These are phyloP conservation scores for Cryptotermes secundus DNA, from an alignment of 1,140 invertebrate genomes.

Conservation along the genomic window DNA sequence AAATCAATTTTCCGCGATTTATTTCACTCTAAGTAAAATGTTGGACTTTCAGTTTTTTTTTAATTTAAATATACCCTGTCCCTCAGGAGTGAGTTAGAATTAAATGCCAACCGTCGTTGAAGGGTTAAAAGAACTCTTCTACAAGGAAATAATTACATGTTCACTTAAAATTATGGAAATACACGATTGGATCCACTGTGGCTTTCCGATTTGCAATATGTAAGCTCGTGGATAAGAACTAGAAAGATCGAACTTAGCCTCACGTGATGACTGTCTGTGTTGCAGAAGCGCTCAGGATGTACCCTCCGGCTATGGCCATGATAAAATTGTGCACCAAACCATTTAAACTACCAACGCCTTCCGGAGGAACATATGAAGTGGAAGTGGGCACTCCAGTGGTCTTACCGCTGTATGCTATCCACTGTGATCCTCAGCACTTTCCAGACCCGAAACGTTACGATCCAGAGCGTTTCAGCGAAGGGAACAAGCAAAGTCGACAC, in stretches of 20 bases:
- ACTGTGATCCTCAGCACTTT: conserved; percentile 64
- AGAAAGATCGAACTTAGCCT: too few relatives aligned
- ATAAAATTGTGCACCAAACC: conserved; percentile 48
- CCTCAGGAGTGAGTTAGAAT: too few relatives aligned
- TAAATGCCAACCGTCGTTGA: too few relatives aligned
- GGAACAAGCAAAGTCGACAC: conserved; percentile 50
- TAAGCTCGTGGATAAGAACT: too few relatives aligned
- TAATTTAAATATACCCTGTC: too few relatives aligned
- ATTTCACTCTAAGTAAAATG: too few relatives aligned
- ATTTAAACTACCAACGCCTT: conserved; percentile 46
- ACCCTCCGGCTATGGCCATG: conserved; percentile 51
- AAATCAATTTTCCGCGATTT: too few relatives aligned
- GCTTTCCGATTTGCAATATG: background rate
- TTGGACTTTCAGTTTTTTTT: too few relatives aligned
- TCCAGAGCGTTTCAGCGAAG: conserved; percentile 61
- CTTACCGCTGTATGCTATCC: conserved; percentile 62
- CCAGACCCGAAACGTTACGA: conserved; percentile 63
- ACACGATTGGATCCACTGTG: too few relatives aligned
- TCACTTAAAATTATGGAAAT: too few relatives aligned
- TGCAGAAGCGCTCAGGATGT: conserved; percentile 54
- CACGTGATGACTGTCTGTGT: background rate
- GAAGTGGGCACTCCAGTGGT: conserved; percentile 44
- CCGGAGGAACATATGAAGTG: conserved; percentile 35
- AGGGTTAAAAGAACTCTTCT: too few relatives aligned
- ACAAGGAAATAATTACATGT: too few relatives aligned